Base-by-base conservation (phyloP, 2,797 vertebrate genomes). In the Acomys russatus region DNA sequence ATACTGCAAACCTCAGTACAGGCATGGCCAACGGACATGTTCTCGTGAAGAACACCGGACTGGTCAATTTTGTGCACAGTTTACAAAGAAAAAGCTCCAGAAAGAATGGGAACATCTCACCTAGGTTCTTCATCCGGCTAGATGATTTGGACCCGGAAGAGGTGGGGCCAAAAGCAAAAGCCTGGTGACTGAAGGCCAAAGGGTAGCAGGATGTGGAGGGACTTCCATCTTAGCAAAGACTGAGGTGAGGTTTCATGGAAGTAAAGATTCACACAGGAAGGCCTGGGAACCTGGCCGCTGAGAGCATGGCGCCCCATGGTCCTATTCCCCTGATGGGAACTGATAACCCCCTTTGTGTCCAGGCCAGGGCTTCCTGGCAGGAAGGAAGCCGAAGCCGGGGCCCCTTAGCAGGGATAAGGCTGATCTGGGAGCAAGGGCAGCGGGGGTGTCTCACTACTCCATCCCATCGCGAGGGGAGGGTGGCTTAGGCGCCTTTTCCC, bases 301-400 rank as follows among this genome's bases (percentile, higher is more conserved):
- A 56, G 77, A 61, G 33, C 35, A 77, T 78, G 85, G 79, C 90
- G 87, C 94, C 64, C 61, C 3, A 1, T 25, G 85, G 86, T 66
- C 79, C 71, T 76, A 61, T 63, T 87, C 86, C 93, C 89, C 87
- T 10, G 85, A 95, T 95, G 33, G 93, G 82, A 92, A 93, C 97
- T 78, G 97, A 98, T 97, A 98, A 94, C 63, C 68, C 84, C 85
- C 94, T 97, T 97, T 97, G 96, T 97, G 95, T 97, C 38, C 70
- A 5, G 49, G 90, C 68, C 70, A 79, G 88, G 54, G 83, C 77
- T 97, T 97, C 97, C 92, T 54, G 93, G 61, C 96, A 97, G 97
- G 97, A 97, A 98, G 73, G 73, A 76, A 76, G 73, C 18, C 44
- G 44, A 44, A 44, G 78, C 90, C 94, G 87, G 84, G 84, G 94